Evolutionary conservation across 2,113 vertebrate species (phyloP).

Genomic region (Potamarius usumacintae): DNA sequence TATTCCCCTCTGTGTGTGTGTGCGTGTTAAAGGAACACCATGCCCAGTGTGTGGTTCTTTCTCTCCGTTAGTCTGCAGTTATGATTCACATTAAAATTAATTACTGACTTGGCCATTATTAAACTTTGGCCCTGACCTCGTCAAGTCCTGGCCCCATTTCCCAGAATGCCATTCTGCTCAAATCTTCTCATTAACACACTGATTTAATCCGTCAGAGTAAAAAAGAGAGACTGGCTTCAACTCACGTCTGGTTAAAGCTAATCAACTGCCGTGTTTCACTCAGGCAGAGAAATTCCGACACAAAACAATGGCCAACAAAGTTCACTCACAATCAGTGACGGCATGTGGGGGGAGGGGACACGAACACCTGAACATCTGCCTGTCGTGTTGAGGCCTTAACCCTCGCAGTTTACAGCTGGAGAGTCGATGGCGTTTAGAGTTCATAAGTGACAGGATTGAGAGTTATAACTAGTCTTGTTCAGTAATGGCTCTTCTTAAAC

Average conservation of each 20-base stretch:
- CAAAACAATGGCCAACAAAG: background rate
- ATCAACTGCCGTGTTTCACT: background rate
- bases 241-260: background rate
- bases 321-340: background rate
- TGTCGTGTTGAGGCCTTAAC: too few relatives aligned
- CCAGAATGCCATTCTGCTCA: constrained; percentile 24
- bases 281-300: background rate
- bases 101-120: constrained; percentile 48
- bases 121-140: constrained; percentile 47
- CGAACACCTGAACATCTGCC: too few relatives aligned
- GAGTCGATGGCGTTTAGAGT: too few relatives aligned
- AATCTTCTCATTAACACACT: constrained; percentile 45
- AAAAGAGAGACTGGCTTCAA: background rate
- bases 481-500: too few relatives aligned
- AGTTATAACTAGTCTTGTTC: too few relatives aligned
- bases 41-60: constrained; percentile 42
- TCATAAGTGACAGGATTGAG: too few relatives aligned
- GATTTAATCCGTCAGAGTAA: constrained; percentile 44
- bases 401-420: too few relatives aligned
- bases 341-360: too few relatives aligned
- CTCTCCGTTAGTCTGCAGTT: constrained; percentile 58
- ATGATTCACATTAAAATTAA: constrained; percentile 64
- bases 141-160: constrained; percentile 43
- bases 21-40: constrained; percentile 43
- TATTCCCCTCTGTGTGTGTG: background rate